These are phyloP conservation scores for Avahi laniger DNA, from an alignment of 2,797 vertebrate species.

Conservation along the genomic window DNA sequence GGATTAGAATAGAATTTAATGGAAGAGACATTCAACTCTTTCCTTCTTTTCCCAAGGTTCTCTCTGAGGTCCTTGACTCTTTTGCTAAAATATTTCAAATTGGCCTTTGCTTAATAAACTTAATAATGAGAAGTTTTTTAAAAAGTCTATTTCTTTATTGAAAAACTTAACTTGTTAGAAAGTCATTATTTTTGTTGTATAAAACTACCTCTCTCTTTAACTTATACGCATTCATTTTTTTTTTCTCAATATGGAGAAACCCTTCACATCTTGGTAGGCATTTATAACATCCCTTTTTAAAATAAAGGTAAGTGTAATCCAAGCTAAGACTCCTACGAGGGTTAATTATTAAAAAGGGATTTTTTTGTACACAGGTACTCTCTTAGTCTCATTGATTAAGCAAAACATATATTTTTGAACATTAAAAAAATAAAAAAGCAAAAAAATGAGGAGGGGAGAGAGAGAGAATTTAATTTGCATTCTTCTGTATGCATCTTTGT, in stretches of 20 bases:
- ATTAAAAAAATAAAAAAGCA: neutral
- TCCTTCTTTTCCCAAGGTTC: neutral
- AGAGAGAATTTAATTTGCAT: neutral
- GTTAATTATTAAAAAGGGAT: neutral
- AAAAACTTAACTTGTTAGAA: neutral
- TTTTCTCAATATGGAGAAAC: neutral
- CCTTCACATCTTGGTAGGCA: neutral
- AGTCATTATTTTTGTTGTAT: neutral
- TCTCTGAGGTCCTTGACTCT: neutral
- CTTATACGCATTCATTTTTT: neutral
- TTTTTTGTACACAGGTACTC: neutral
- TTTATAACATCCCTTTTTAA: neutral
- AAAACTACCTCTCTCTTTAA: neutral
- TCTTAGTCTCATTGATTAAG: neutral
- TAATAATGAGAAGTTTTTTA: neutral
- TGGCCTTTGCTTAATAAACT: neutral
- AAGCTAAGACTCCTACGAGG: neutral
- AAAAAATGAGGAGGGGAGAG: neutral
- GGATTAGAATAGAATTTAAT: neutral
- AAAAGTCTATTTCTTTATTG: neutral
- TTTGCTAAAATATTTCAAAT: constrained; percentile 1
- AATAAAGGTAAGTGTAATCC: neutral
- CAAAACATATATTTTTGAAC: neutral
- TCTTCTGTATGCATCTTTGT: neutral
- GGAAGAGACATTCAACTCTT: neutral